Conservation (phyloP, 2,888 invertebrate genomes). For the Dasypolia templi region DNA sequence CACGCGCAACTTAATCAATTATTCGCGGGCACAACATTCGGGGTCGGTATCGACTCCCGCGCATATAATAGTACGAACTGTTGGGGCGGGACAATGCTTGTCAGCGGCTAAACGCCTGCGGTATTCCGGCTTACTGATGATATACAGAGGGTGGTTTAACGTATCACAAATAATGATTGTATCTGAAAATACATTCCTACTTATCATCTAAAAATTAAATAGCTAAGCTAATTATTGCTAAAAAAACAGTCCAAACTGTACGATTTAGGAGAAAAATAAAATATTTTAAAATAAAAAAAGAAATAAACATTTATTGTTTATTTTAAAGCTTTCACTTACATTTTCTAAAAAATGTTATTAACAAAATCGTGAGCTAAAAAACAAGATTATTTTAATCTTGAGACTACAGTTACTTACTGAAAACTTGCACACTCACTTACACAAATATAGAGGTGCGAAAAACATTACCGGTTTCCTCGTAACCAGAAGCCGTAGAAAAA, state of each 20-base stretch:
- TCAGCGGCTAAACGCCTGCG: constrained; percentile 89
- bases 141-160: constrained; percentile 70
- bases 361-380: background rate
- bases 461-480: constrained; percentile 40
- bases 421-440: constrained; percentile 7
- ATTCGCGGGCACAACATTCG: constrained; percentile 80
- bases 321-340: too few relatives aligned
- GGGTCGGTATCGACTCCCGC: constrained; percentile 76
- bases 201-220: too few relatives aligned
- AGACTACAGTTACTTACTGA: constrained; percentile 5
- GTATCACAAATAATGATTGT: background rate
- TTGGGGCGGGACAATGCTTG: constrained; percentile 83
- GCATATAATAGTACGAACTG: constrained; percentile 70
- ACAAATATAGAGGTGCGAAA: constrained; percentile 46
- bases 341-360: too few relatives aligned
- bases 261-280: too few relatives aligned
- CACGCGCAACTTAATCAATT: constrained; percentile 88
- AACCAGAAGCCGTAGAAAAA: constrained; percentile 6
- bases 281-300: too few relatives aligned
- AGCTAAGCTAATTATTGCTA: too few relatives aligned
- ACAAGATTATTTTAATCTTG: background rate
- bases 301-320: too few relatives aligned
- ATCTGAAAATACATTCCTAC: background rate
- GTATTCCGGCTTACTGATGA: constrained; percentile 81
- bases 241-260: too few relatives aligned